Evolutionary conservation across 2,113 vertebrate genomes (phyloP), one percentile per base, ranked within the genome.

Genomic region (Proterorhinus semilunaris): DNA sequence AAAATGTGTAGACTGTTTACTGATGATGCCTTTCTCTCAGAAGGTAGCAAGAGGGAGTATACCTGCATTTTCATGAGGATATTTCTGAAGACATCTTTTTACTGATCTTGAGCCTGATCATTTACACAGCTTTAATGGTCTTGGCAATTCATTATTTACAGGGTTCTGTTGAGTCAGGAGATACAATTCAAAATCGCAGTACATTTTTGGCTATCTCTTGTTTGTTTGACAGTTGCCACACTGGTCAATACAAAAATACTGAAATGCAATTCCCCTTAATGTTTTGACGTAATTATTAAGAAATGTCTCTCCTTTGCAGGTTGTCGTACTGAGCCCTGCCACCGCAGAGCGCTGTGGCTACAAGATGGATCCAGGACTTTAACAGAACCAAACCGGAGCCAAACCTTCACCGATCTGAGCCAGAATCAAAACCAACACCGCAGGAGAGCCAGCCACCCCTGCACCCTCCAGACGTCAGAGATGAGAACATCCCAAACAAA

Each of bases 281-380:
- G 57, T 58, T 42, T 27, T 43, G 11, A 59, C 7, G 27, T 8
- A 13, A 7, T 15, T 5, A 45, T 9, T 36, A 36, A 10, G 51
- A 16, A 9, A 9, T 27, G 36, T 27, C 4, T 49, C 21, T 13
- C 59, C 49, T 61, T 21, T 64, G 46, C 75, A 90, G 88, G 88
- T 55, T 91, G 89, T 63, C 88, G 72, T 43, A 91, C 90, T 9
- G 89, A 90, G 62, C 89, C 89, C n/a, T 90, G 90, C 72, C 89
- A 88, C 66, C 73, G 88, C 64, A 89, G 90, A 79, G 87, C 86
- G 1, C 69, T 90, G 11, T 86, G 89, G 88, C 49, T 89, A 69
- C 83, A 85, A 43, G 68, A 61, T 43, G 69, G 64, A 45, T 55
- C 65, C 0, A 12, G 77, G 15, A 86, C 59, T 0, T 67, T 74